Conservation (phyloP, 1,140 invertebrate genomes). For the Pararge aegeria region DNA sequence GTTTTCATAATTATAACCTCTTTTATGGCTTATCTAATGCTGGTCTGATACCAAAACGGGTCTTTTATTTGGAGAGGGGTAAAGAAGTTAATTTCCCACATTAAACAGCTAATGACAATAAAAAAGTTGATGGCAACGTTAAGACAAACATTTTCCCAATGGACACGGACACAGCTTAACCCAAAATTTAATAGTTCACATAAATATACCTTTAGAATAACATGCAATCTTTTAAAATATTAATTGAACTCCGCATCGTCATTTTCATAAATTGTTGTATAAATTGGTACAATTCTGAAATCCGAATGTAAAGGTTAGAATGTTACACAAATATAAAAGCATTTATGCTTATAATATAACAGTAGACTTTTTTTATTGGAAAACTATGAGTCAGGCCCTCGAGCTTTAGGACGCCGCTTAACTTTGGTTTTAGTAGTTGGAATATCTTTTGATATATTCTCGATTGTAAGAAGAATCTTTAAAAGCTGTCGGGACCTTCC, state of each 20-base stretch:
- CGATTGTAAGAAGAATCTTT: too few relatives aligned
- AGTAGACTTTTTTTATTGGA: too few relatives aligned
- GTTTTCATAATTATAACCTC: not conserved
- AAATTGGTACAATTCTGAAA: slow-evolving; percentile 52
- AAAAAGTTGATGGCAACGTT: slow-evolving; percentile 5
- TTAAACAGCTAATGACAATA: not conserved
- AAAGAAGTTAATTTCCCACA: not conserved
- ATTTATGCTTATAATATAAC: not conserved
- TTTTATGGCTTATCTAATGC: too few relatives aligned
- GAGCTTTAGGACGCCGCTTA: too few relatives aligned
- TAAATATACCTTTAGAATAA: slow-evolving; percentile 44
- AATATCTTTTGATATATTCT: too few relatives aligned
- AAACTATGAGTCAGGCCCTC: too few relatives aligned
- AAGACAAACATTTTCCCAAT: slow-evolving; percentile 18
- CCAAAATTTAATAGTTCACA: slow-evolving; percentile 30
- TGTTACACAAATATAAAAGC: not conserved
- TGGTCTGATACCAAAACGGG: too few relatives aligned
- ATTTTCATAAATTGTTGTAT: slow-evolving; percentile 54
- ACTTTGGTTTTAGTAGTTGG: too few relatives aligned
- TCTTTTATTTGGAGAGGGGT: too few relatives aligned
- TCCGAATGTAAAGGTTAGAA: slow-evolving; percentile 14
- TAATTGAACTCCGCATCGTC: slow-evolving; percentile 40
- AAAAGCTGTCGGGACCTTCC: too few relatives aligned
- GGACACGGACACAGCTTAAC: slow-evolving; percentile 32
- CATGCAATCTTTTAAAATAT: slow-evolving; percentile 30